Evolutionary conservation across 2,797 vertebrate genomes (phyloP), one percentile per base, ranked within the genome.

Genomic region (Cynopterus sphinx): DNA sequence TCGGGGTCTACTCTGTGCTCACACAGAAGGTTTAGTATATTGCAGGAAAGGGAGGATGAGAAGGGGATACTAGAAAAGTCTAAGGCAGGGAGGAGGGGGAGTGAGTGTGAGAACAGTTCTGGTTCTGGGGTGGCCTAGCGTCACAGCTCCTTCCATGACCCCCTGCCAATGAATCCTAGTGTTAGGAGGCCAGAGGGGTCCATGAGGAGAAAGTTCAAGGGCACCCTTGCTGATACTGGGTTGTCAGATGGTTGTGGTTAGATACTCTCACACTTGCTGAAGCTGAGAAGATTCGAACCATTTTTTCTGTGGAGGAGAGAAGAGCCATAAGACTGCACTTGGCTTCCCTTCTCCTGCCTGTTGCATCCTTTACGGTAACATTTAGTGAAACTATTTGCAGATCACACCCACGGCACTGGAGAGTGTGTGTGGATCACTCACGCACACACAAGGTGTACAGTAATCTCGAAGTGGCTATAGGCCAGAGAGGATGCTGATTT

Each of bases 321-420:
- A 90, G 89, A 87, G 59, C 73, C 67, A 13, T 36, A 12, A 79
- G 81, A 53, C 68, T 97, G 86, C 71, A 93, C 87, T 73, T 49
- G 91, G 61, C 87, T 87, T 77, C 70, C 63, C 5, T 70, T 77
- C 61, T 82, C 39, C 91, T 55, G 61, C 90, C 68, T 93, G 67
- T 74, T 68, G 82, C 75, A 70, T 94, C 61, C 9, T 15, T 82
- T 89, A 55, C 82, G 95, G 89, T 73, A 96, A 70, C 39, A 46
- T 91, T 85, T 70, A 74, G 83, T 65, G 55, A 74, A 82, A 90
- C 67, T 94, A 83, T 93, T 94, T 91, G 63, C 75, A 83, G 63
- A 53, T 93, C 86, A 92, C 51, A 90, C 88, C 92, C 82, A 96
- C 36, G 1, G 59, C 68, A 61, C 73, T 77, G 11, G 74, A 79